A percentile compares a stretch with the other conserved stretches of the same genome.
phyloP scores from a whole-genome alignment of 2,797 vertebrate species.

The Hirundo rustica region DNA sequence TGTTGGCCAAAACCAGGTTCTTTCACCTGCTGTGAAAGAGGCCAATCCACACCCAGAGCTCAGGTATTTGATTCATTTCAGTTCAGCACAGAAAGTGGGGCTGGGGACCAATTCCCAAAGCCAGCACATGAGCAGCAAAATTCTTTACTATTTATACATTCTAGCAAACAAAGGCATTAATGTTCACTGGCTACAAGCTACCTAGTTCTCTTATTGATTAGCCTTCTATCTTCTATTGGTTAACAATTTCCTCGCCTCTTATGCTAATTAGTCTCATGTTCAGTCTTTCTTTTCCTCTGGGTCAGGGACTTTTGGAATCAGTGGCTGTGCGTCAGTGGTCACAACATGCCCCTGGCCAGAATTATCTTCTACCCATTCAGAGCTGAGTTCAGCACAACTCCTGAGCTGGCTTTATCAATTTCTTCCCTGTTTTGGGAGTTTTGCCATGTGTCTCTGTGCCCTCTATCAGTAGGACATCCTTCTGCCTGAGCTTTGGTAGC shows the following conservation, averaged over 20 bases:
- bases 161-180: not conserved
- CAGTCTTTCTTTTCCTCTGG: not conserved
- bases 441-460: not conserved
- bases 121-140: not conserved
- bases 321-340: not conserved
- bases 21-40: not conserved
- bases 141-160: not conserved
- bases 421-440: not conserved
- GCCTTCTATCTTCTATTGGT: not conserved
- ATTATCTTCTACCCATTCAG: not conserved
- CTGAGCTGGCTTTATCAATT: not conserved
- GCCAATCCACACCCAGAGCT: not conserved
- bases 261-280: not conserved
- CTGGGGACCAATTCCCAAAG: not conserved
- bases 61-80: not conserved
- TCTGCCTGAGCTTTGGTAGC: not conserved
- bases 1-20: not conserved
- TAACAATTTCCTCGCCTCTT: not conserved
- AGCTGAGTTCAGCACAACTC: not conserved
- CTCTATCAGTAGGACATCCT: not conserved
- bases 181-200: not conserved
- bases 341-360: rapidly evolving
- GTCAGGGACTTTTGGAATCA: not conserved
- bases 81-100: not conserved
- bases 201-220: not conserved